Evolutionary conservation across 2,113 vertebrate genomes (phyloP).

Genomic region (Prinia subflava): DNA sequence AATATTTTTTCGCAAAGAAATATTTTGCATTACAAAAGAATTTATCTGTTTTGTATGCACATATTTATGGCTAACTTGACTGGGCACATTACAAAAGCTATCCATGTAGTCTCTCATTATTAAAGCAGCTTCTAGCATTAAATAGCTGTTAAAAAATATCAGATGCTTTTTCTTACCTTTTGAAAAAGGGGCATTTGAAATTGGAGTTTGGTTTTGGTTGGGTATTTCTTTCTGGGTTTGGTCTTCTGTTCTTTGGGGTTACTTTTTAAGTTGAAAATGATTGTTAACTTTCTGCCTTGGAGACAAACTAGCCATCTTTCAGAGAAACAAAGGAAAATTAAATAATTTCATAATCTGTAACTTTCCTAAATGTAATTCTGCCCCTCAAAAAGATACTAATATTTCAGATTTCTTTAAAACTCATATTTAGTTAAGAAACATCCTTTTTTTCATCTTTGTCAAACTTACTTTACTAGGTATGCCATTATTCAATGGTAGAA

Average conservation of each 20-base stretch:
- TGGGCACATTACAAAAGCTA: conserved; percentile 23
- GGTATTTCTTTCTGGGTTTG: not conserved
- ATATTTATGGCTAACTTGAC: conserved; percentile 37
- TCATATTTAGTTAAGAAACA: not conserved
- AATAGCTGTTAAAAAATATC: not conserved
- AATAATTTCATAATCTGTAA: not conserved
- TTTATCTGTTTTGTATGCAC: conserved; percentile 35
- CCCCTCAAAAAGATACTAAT: not conserved
- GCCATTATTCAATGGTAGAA: not conserved
- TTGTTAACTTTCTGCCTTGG: not conserved
- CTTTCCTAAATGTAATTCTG: not conserved
- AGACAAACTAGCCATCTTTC: not conserved
- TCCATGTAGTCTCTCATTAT: conserved; percentile 21
- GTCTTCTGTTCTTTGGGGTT: not conserved
- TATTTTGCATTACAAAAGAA: conserved; percentile 57
- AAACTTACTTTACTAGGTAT: not conserved
- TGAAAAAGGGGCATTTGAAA: not conserved
- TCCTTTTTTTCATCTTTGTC: not conserved
- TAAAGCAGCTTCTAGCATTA: conserved; percentile 6
- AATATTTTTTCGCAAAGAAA: not conserved
- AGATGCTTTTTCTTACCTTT: not conserved
- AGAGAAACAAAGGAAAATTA: not conserved
- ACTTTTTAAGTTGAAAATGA: not conserved
- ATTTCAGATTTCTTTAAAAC: not conserved
- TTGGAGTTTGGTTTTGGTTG: not conserved